Conservation (phyloP, 2,113 vertebrate species). For the Lepidothrix coronata region DNA sequence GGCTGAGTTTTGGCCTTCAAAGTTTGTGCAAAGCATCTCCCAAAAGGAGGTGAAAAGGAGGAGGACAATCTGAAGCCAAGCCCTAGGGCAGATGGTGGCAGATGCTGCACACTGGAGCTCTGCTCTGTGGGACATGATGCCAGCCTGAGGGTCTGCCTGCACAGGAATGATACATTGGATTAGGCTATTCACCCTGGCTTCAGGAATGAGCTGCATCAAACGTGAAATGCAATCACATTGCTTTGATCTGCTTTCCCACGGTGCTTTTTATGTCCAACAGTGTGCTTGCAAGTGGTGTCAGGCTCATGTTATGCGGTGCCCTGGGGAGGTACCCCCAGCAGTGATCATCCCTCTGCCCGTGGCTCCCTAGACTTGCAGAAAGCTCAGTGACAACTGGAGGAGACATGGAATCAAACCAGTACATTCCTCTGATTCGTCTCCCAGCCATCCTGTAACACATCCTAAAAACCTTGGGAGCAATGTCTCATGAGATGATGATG, state of each 20-base stretch:
- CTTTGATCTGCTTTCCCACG: constrained; percentile 22
- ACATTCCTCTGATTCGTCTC: not conserved
- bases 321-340: not conserved
- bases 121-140: not conserved
- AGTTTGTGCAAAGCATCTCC: not conserved
- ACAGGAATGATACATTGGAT: constrained; percentile 60
- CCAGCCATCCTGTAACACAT: rapidly evolving
- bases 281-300: rapidly evolving
- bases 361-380: not conserved
- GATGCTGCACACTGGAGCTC: constrained; percentile 54
- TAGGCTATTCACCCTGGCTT: constrained; percentile 52
- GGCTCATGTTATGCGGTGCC: rapidly evolving
- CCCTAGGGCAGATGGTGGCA: constrained; percentile 46
- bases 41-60: constrained; percentile 22
- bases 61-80: constrained; percentile 31
- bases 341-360: not conserved
- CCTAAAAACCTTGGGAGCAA: not conserved
- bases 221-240: constrained; percentile 29
- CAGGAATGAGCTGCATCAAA: constrained; percentile 49
- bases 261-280: not conserved
- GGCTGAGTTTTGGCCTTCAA: not conserved
- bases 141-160: constrained; percentile 61
- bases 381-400: not conserved
- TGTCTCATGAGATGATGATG: not conserved
- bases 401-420: not conserved